Evolutionary conservation across 2,888 invertebrate genomes (phyloP).

Genomic region (Toxonevra muliebris): DNA sequence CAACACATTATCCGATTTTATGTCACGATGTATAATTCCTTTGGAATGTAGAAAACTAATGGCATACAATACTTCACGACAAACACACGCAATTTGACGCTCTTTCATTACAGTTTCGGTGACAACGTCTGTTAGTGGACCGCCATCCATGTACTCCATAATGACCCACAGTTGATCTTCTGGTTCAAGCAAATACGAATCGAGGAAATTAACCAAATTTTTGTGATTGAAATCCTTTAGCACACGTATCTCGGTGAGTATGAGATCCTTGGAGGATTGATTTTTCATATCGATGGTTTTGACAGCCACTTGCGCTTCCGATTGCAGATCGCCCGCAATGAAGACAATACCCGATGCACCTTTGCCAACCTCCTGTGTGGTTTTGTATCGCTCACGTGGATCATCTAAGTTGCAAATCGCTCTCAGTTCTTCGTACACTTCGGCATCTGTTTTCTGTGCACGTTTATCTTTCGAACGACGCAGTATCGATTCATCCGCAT

Average conservation of each 20-base stretch:
- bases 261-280: slow-evolving; percentile 95
- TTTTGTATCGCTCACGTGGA: slow-evolving; percentile 82
- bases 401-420: slow-evolving; percentile 84
- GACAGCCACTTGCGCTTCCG: slow-evolving; percentile 85
- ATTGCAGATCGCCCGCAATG: slow-evolving; percentile 82
- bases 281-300: slow-evolving; percentile 95
- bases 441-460: slow-evolving; percentile 62
- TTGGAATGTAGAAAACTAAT: slow-evolving; percentile 88
- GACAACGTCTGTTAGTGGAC: slow-evolving; percentile 95
- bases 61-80: slow-evolving; percentile 87
- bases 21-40: slow-evolving; percentile 93
- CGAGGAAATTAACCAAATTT: slow-evolving; percentile 94
- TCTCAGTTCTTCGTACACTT: slow-evolving; percentile 77
- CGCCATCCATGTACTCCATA: slow-evolving; percentile 95
- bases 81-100: slow-evolving; percentile 94
- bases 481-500: slow-evolving; percentile 61
- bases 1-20: slow-evolving; percentile 96
- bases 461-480: slow-evolving; percentile 63
- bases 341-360: slow-evolving; percentile 95
- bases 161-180: slow-evolving; percentile 95
- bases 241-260: slow-evolving; percentile 93
- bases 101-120: slow-evolving; percentile 98
- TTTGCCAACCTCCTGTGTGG: slow-evolving; percentile 86
- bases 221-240: slow-evolving; percentile 91
- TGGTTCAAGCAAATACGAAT: slow-evolving; percentile 89